Percentiles rank a stretch among this genome's conserved stretches.
These are phyloP conservation scores for Lycocerus yunnanus DNA, from an alignment of 2,888 invertebrate species.

Conservation along the genomic window DNA sequence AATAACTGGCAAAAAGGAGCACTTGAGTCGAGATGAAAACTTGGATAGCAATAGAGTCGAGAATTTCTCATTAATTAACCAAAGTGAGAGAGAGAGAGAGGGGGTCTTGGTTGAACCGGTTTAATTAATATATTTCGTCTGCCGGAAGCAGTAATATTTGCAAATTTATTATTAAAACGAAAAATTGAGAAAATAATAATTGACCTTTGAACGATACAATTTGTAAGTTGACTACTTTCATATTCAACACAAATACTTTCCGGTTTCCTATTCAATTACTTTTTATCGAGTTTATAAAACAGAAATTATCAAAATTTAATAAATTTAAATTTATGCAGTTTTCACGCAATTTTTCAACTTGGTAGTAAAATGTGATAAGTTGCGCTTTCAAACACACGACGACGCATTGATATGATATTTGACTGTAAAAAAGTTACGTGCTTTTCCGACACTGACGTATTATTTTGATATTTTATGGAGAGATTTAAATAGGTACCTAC, in stretches of 20 bases:
- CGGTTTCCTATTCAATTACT: not conserved
- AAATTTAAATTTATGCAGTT: not conserved
- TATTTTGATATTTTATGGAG: conserved; percentile 2
- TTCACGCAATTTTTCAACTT: not conserved
- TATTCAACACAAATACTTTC: not conserved
- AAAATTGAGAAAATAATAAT: conserved; percentile 16
- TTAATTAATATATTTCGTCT: conserved; percentile 29
- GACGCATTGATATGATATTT: not conserved
- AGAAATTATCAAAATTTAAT: not conserved
- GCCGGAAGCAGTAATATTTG: conserved; percentile 23
- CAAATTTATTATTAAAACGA: conserved; percentile 18
- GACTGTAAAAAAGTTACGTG: conserved; percentile 18
- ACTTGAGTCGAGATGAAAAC: conserved; percentile 20
- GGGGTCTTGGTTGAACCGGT: conserved; percentile 18
- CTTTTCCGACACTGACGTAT: conserved; percentile 6
- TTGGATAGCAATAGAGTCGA: conserved; percentile 20
- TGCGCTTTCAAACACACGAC: conserved; percentile 1
- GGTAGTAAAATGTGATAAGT: not conserved
- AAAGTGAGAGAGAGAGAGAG: conserved; percentile 21
- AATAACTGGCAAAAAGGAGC: conserved; percentile 23
- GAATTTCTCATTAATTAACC: conserved; percentile 30
- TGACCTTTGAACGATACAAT: conserved; percentile 15
- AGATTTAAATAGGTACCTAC: not conserved
- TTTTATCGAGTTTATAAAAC: not conserved
- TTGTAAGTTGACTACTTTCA: not conserved